These are phyloP conservation scores for Phyto melanocephala DNA, from an alignment of 2,888 invertebrate genomes.

Conservation along the genomic window DNA sequence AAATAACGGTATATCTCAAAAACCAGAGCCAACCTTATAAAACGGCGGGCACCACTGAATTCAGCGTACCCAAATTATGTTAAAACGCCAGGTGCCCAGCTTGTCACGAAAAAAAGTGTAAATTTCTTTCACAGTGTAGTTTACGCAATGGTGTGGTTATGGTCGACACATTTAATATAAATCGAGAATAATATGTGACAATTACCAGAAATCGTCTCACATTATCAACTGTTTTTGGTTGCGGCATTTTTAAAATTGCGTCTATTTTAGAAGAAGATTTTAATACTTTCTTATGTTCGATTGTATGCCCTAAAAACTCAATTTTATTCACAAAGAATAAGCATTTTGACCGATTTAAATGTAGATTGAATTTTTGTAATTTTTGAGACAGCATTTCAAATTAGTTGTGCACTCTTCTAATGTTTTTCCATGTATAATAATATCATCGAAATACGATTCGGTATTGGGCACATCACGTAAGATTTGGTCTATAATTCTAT, in stretches of 20 bases:
- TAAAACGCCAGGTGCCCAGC: no score
- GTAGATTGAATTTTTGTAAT: constrained; percentile 44
- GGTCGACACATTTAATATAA: not conserved
- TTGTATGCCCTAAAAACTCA: constrained; percentile 34
- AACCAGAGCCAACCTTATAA: no score
- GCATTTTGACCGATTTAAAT: constrained; percentile 41
- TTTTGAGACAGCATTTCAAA: constrained; percentile 25
- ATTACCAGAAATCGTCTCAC: constrained; percentile 43
- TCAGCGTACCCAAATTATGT: no score
- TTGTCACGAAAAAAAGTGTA: no score
- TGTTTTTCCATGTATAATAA: constrained; percentile 3
- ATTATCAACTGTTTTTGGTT: constrained; percentile 38
- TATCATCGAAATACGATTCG: constrained; percentile 6
- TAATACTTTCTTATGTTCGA: constrained; percentile 32
- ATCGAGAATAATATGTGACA: constrained; percentile 39
- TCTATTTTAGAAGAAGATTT: not conserved
- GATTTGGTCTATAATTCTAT: constrained; percentile 2
- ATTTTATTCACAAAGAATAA: constrained; percentile 30
- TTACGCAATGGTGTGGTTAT: constrained; percentile 38
- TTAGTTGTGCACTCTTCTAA: not conserved
- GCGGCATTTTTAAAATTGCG: constrained; percentile 40
- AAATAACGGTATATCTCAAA: no score
- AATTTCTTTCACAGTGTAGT: no score
- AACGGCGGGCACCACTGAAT: no score
- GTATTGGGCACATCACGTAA: not conserved